Percentiles rank a stretch among this genome's conserved stretches.
These are phyloP conservation scores for Pardalotus punctatus DNA, from an alignment of 2,113 vertebrate species.

Conservation along the genomic window DNA sequence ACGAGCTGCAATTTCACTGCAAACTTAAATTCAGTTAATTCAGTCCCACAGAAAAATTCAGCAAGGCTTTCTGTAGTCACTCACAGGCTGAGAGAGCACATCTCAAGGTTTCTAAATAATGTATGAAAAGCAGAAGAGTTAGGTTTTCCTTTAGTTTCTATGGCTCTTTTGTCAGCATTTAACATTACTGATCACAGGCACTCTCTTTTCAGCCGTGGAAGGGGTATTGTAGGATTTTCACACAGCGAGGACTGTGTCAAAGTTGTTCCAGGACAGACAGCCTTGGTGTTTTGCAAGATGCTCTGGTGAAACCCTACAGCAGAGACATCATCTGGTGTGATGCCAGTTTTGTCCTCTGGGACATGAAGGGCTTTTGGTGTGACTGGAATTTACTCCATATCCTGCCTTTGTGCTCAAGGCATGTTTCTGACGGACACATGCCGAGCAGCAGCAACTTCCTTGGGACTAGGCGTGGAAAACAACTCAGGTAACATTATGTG, in stretches of 20 bases:
- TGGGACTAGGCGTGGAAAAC: neutral
- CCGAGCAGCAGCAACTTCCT: neutral
- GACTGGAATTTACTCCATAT: neutral
- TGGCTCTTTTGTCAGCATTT: neutral
- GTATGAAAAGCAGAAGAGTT: conserved; percentile 2
- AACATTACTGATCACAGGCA: neutral
- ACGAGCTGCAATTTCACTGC: neutral
- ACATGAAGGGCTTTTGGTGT: neutral
- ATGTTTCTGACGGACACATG: neutral
- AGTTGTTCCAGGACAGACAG: neutral
- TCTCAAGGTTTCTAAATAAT: conserved; percentile 13
- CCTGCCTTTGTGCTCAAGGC: neutral
- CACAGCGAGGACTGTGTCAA: neutral
- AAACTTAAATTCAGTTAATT: neutral
- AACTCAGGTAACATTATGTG: neutral
- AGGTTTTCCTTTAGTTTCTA: neutral
- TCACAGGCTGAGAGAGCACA: neutral
- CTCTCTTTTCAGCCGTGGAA: neutral
- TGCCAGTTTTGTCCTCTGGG: neutral
- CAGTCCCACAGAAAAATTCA: neutral
- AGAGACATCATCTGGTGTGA: neutral
- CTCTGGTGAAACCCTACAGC: neutral
- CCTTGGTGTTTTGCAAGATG: neutral
- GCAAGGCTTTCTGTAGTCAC: neutral
- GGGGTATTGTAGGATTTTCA: neutral